Base-by-base conservation (phyloP, 2,888 invertebrate genomes). In the Lamproptera curius region DNA sequence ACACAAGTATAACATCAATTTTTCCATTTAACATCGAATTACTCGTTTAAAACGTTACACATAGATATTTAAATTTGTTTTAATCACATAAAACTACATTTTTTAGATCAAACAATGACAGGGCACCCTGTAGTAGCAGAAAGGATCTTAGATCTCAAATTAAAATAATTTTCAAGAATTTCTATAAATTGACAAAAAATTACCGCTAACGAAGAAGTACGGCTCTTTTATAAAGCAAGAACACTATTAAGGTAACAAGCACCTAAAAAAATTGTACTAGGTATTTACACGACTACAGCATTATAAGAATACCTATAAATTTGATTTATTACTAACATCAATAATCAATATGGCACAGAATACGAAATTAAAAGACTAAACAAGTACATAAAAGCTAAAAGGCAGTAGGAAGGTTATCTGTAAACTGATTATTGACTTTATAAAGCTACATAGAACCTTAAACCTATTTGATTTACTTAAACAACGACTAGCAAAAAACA, bases 11-110 rank as follows among this genome's bases (percentile, higher is more conserved):
- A 33, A 44, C 44, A 58, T 56, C 48, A 54, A 47, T 50, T 54
- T n/a, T 48, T 48, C 16, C 16, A 49, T 46, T 43, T 50, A 43
- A 52, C 35, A 49, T 49, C 51, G 39, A 54, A 59, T 57, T 61
- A 61, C 60, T 67, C 73, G 75, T 76, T 76, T 61, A 59, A 62
- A 76, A 77, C 73, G 73, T 61, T 61, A 65, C 58, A 58, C 62
- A 65, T 56, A 56, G 42, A 58, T 44, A 56, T 23, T 31, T 35
- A 43, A 49, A 43, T 43, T 34, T 43, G 43, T 28, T 49, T 23
- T 15, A 28, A 47, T 42, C 28, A 37, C 15, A 34, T 39, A 42
- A 23, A 39, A 3, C 26, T 48, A 39, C 33, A 14, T 37, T 42
- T 23, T 37, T 42, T 23, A 33, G 23, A 39, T 39, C 44, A 40